These are phyloP conservation scores for Albula goreensis DNA, from an alignment of 2,113 vertebrate species.

Conservation along the genomic window DNA sequence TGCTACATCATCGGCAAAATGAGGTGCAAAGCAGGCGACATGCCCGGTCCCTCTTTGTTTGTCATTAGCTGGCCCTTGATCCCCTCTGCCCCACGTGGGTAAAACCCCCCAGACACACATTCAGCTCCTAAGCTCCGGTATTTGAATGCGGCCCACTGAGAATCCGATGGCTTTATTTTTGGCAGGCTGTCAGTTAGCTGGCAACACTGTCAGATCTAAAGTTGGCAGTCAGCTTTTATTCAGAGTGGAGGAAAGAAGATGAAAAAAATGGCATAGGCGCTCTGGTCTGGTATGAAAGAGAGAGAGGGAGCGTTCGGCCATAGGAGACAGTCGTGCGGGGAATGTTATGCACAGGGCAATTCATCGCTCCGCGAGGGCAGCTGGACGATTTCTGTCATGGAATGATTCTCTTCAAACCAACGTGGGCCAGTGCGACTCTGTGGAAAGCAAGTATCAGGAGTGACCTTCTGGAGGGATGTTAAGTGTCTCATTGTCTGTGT, in stretches of 20 bases:
- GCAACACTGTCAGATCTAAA: constrained; percentile 16
- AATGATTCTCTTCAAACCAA: neutral
- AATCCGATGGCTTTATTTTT: constrained; percentile 24
- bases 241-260: constrained; percentile 2
- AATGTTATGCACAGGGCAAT: neutral
- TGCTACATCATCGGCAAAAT: neutral
- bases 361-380: neutral
- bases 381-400: constrained; percentile 10
- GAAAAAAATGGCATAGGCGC: neutral
- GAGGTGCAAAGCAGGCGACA: neutral
- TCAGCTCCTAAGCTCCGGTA: constrained; percentile 14
- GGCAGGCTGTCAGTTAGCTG: constrained; percentile 16
- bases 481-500: neutral
- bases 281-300: neutral
- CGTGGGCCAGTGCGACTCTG: neutral
- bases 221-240: constrained; percentile 12
- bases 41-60: constrained; percentile 6
- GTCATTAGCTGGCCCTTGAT: constrained; percentile 13
- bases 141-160: constrained; percentile 13
- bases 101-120: constrained; percentile 20
- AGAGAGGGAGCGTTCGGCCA: neutral
- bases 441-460: neutral
- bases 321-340: neutral
- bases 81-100: neutral
- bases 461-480: neutral